Evolutionary conservation across 2,888 invertebrate species (phyloP), one percentile per base, ranked within the genome.

Genomic region (Brenthis ino): DNA sequence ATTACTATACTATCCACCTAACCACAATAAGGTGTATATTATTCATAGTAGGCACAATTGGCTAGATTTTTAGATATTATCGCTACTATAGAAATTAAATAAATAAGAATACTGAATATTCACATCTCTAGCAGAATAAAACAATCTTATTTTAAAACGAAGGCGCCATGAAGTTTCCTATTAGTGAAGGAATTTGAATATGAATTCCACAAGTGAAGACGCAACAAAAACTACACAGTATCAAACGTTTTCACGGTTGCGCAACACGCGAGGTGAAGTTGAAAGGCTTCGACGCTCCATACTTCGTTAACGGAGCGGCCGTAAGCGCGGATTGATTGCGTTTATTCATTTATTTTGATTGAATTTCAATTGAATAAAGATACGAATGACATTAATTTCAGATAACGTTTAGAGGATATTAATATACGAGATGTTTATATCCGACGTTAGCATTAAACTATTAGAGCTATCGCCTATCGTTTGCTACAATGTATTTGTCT

Each of bases 241-340:
- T 58, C n/a, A 63, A 65, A 65, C 63, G 57, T 68, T 50, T 55
- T 37, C 16, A 48, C 16, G 61, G 51, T 71, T 65, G 68, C 58
- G 68, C 47, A 65, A 71, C 37, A n/a, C 58, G 33, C 0, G 11
- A 47, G 16, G 28, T n/a, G 14, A 28, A 6, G 24, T 43, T 43
- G 37, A 43, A 58, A 24, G 11, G 48, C 48, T 58, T 24, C 28
- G 48, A 14, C 14, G 5, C 12, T 33, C 11, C 33, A 20, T 24
- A 14, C n/a, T 20, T 63, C 8, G 53, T 61, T 61, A 61, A 6
- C 13, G 53, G 14, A 54, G 16, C 13, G 53, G 12, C 13, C 12
- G 51, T 51, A 20, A 12, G 53, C 24, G 61, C 48, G 43, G 57
- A 20, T 24, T 24, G 60, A 54, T 54, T 47, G 50, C 28, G 37